phyloP scores from a whole-genome alignment of 2,797 vertebrate species.

The Squalus acanthias region DNA sequence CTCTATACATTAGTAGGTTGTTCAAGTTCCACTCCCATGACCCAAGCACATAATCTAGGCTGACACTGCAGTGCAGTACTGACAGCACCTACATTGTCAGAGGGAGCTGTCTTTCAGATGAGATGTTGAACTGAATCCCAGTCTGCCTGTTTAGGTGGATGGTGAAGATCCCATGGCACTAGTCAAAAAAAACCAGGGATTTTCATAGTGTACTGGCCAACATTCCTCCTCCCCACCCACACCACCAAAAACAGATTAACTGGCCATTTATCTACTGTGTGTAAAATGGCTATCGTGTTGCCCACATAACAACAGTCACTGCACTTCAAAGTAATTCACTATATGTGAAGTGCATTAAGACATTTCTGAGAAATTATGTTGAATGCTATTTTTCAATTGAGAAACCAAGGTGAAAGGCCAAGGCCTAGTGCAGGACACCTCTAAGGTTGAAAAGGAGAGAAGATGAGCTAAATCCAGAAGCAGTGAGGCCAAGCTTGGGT shows the following conservation, averaged over 20 bases:
- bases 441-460: not conserved
- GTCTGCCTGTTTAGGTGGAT: not conserved
- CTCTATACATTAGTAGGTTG: not conserved
- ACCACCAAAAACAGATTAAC: not conserved
- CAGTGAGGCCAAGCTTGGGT: not conserved
- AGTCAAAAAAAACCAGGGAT: not conserved
- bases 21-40: not conserved
- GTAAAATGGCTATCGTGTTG: not conserved
- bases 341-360: not conserved
- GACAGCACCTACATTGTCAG: not conserved
- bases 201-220: not conserved
- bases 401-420: not conserved
- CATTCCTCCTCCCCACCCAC: not conserved
- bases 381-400: not conserved
- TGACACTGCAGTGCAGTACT: not conserved
- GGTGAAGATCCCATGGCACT: not conserved
- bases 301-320: not conserved
- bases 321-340: not conserved
- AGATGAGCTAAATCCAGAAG: not conserved
- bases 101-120: not conserved
- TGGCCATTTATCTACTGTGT: not conserved
- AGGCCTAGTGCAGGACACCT: not conserved
- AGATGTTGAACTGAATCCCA: not conserved
- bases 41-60: not conserved
- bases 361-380: not conserved